phyloP scores from a whole-genome alignment of 2,113 vertebrate species.

The Aspidoscelis tigris region DNA sequence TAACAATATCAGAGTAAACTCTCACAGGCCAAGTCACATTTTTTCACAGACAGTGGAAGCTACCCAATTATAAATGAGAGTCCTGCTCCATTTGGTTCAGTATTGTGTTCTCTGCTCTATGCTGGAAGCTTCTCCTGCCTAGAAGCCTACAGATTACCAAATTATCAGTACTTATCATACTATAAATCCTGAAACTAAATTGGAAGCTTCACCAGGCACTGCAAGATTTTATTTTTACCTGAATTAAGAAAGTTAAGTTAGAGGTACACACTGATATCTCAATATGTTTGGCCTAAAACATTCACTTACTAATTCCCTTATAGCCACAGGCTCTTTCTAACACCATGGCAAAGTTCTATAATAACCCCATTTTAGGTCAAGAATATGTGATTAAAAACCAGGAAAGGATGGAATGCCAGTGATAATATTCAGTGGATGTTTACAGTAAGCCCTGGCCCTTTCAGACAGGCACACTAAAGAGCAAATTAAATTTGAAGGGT shows the following conservation, averaged over 20 bases:
- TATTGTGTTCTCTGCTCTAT: background rate
- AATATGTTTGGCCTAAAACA: slow-evolving; percentile 36
- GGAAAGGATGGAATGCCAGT: slow-evolving; percentile 77
- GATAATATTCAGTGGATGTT: slow-evolving; percentile 78
- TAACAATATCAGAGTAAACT: background rate
- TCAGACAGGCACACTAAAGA: slow-evolving; percentile 65
- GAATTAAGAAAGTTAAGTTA: slow-evolving; percentile 25
- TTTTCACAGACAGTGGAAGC: background rate
- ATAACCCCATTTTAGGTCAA: slow-evolving; percentile 68
- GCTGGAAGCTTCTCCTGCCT: too few species aligned
- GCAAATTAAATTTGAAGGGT: slow-evolving; percentile 66
- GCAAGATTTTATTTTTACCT: slow-evolving; percentile 9
- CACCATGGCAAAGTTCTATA: slow-evolving; percentile 56
- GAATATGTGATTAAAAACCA: slow-evolving; percentile 66
- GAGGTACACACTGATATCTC: slow-evolving; percentile 32
- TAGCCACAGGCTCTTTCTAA: slow-evolving; percentile 37
- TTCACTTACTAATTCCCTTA: slow-evolving; percentile 48
- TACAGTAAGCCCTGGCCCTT: slow-evolving; percentile 64
- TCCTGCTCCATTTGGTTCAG: background rate
- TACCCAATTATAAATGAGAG: background rate
- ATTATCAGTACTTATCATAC: background rate
- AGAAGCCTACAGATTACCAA: background rate
- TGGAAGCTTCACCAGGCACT: background rate
- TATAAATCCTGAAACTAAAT: background rate
- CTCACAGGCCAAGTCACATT: background rate